phyloP scores from a whole-genome alignment of 2,888 invertebrate genomes.

The Eilema depressum region DNA sequence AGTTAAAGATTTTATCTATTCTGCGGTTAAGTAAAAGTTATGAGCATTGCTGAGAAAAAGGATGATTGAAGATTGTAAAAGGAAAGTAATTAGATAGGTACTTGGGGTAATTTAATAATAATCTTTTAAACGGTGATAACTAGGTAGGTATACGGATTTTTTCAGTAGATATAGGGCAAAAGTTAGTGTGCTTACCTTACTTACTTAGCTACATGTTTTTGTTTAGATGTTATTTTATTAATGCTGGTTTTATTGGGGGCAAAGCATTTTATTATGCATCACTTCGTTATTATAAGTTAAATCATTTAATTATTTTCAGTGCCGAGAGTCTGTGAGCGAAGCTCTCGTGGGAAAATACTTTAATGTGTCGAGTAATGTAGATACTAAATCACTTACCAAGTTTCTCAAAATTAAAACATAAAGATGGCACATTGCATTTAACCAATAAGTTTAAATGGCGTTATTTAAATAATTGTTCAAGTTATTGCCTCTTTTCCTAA shows the following conservation, averaged over 20 bases:
- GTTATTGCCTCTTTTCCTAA: conserved; percentile 6
- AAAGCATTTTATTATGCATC: not conserved
- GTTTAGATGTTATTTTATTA: not conserved
- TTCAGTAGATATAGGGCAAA: too few relatives aligned
- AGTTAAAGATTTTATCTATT: not conserved
- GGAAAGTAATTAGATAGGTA: not conserved
- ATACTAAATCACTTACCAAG: conserved; percentile 12
- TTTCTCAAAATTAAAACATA: conserved; percentile 20
- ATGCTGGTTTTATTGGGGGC: not conserved
- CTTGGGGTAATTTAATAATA: not conserved
- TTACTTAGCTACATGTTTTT: not conserved
- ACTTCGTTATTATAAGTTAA: not conserved
- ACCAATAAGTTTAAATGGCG: conserved; percentile 16
- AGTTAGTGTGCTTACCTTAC: too few relatives aligned
- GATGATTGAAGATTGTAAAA: not conserved
- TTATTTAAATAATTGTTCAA: conserved; percentile 19
- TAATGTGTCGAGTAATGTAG: conserved; percentile 19
- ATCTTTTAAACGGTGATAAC: too few relatives aligned
- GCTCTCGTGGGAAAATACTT: conserved; percentile 20
- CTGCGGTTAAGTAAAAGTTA: too few relatives aligned
- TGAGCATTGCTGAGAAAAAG: not conserved
- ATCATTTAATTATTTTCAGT: not conserved
- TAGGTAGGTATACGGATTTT: too few relatives aligned
- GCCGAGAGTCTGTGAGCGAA: not conserved
- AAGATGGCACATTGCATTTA: conserved; percentile 9